phyloP scores from a whole-genome alignment of 2,888 invertebrate genomes.

The Poecilus cupreus region DNA sequence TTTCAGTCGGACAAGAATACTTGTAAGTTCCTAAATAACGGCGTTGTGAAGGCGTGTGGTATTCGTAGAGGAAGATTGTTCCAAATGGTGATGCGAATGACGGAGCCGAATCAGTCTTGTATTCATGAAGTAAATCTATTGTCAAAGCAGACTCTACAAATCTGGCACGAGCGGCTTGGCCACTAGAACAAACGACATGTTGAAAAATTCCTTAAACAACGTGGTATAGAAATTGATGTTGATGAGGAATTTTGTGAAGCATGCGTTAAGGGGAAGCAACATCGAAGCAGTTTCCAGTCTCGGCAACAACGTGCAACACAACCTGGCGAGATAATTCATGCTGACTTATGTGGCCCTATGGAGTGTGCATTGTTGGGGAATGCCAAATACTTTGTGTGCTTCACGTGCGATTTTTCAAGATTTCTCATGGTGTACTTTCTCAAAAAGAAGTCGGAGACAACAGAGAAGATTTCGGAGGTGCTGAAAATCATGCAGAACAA shows the following conservation, averaged over 20 bases:
- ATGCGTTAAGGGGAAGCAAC: constrained; percentile 62
- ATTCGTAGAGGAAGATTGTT: neutral
- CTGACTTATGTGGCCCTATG: constrained; percentile 15
- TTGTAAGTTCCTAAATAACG: constrained; percentile 38
- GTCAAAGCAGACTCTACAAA: constrained; percentile 1
- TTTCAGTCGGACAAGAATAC: constrained; percentile 8
- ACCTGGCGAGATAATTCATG: constrained; percentile 62
- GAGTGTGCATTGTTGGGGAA: constrained; percentile 61
- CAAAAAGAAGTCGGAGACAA: neutral
- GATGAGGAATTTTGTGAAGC: constrained; percentile 61
- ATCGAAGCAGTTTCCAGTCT: constrained; percentile 55
- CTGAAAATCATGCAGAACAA: no score
- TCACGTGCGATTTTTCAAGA: constrained; percentile 65
- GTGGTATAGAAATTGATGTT: no score
- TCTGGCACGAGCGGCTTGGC: constrained; percentile 59
- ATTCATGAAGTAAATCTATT: neutral
- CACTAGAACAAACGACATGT: constrained; percentile 61
- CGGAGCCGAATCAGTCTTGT: neutral
- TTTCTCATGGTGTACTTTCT: constrained; percentile 59
- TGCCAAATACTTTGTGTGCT: constrained; percentile 64
- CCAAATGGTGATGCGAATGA: constrained; percentile 30
- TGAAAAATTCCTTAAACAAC: no score
- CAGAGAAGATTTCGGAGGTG: constrained; percentile 30
- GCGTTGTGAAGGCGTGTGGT: constrained; percentile 27
- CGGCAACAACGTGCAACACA: constrained; percentile 60